Base-by-base conservation (phyloP, 2,888 invertebrate genomes). In the Stegana nigrithorax region DNA sequence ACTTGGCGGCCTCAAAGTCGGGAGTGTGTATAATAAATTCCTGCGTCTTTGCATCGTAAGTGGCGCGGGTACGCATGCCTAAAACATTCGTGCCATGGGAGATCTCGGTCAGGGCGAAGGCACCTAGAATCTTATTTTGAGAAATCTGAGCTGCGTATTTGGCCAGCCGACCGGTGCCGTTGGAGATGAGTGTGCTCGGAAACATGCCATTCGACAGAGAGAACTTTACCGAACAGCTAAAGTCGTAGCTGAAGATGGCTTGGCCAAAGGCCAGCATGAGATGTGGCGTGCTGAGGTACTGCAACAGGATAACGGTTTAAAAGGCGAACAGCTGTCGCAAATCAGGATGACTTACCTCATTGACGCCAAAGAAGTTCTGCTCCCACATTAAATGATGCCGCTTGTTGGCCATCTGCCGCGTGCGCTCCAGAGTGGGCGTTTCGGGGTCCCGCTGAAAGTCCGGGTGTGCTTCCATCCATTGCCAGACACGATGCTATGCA, bases 91-190 rank as follows among this genome's bases (percentile, higher is more conserved):
- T 95, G 0, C 97, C 97, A 82, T 97, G 97, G 0, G 93, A 90
- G 7, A 97, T 90, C 85, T 97, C 97, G 0, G 97, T 97, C 47
- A 97, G 83, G 0, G 94, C 93, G 84, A 94, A 96, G 73, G 94
- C 91, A 3, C 92, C 92, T 69, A 88, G 77, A 60, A 90, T 87
- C 87, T 90, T 75, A 59, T 80, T 76, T 12, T 79, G 74, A 1
- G 72, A 59, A 32, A 76, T 79, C 64, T 80, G 81, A 0, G 78
- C 88, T 0, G 90, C 81, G 66, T 88, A 87, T 36, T 89, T 86
- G 44, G 84, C 85, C 72, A 92, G 90, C 51, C 92, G 89, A 0
- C 88, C 87, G 1, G 89, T 89, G 0, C 93, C 93, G 67, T 91
- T 87, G 8, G 90, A 89, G 51, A 89, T 85, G 45, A 93, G 86